Base-by-base conservation (phyloP, 2,888 invertebrate species). In the Drosophila quinaria region DNA sequence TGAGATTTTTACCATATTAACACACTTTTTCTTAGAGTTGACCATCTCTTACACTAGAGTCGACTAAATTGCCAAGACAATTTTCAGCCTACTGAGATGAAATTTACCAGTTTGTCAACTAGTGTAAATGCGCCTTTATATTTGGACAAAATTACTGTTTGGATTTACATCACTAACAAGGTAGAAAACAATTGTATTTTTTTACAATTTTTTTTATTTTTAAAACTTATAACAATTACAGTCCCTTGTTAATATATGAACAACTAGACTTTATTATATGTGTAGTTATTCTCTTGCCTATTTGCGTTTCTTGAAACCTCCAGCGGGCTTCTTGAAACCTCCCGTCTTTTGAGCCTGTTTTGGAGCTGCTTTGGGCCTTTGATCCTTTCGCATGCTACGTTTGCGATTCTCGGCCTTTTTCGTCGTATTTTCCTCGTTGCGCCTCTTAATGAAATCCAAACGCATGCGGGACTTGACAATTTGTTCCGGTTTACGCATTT, bases 401-500 rank as follows among this genome's bases (percentile, higher is more conserved):
- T 93, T 93, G 1, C 93, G 88, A 49, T 89, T 91, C 55, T 87
- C 90, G 41, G 93, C 92, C 84, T 94, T 94, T 62, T 91, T 92
- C 13, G 91, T 90, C 56, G 83, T 75, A 70, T 93, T 93, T 0
- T 91, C 93, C 79, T 94, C 93, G 81, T 95, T 94, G 80, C 95
- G 95, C 71, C 94, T 95, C 78, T 95, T 95, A 63, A 95, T 94
- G 74, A 94, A 91, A 63, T 93, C 93, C 39, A 93, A 93, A 91
- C 87, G 92, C 87, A 94, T 93, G 62, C 97, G 94, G 31, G 95
- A 94, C 91, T 97, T 97, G 35, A 97, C 94, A 80, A 97, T 96
- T 92, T 97, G 96, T 74, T 96, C 96, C 58, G 96, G 95, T 91
- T 95, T 94, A 87, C 95, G 94, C 91, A 97, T 92, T 92, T 97